These are phyloP conservation scores for Meandrina meandrites DNA, from an alignment of 92 coral and sea anemone species.

Conservation along the genomic window DNA sequence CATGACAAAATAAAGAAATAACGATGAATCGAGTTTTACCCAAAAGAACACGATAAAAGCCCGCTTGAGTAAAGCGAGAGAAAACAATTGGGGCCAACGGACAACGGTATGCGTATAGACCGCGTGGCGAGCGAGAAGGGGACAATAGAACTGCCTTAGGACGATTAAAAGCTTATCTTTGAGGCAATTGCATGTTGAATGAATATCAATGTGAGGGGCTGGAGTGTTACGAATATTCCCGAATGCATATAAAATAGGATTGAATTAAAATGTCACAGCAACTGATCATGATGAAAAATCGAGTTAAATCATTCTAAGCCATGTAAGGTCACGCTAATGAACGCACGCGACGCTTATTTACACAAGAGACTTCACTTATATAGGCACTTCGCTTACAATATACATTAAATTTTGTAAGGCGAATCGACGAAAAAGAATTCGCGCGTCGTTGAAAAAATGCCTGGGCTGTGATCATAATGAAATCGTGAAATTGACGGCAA, in stretches of 20 bases:
- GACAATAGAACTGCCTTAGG: neutral
- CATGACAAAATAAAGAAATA: neutral
- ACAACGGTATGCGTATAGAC: too few relatives aligned
- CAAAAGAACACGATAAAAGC: neutral
- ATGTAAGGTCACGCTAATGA: neutral
- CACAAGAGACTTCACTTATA: neutral
- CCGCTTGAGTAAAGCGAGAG: neutral
- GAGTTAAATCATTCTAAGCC: too few relatives aligned
- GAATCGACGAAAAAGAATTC: neutral
- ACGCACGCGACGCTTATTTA: neutral
- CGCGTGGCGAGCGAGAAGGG: too few relatives aligned
- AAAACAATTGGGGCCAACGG: neutral
- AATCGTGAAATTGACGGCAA: too few relatives aligned
- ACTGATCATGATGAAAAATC: neutral
- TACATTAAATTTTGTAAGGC: neutral
- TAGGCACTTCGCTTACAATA: too few relatives aligned
- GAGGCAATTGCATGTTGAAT: neutral
- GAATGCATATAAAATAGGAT: neutral
- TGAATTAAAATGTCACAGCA: neutral
- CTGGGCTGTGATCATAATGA: neutral
- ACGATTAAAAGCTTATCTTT: neutral
- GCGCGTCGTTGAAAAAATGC: neutral
- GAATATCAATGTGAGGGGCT: neutral
- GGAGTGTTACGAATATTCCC: neutral
- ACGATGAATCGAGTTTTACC: neutral